These are phyloP conservation scores for Manduca sexta DNA, from an alignment of 1,140 invertebrate species.

Conservation along the genomic window DNA sequence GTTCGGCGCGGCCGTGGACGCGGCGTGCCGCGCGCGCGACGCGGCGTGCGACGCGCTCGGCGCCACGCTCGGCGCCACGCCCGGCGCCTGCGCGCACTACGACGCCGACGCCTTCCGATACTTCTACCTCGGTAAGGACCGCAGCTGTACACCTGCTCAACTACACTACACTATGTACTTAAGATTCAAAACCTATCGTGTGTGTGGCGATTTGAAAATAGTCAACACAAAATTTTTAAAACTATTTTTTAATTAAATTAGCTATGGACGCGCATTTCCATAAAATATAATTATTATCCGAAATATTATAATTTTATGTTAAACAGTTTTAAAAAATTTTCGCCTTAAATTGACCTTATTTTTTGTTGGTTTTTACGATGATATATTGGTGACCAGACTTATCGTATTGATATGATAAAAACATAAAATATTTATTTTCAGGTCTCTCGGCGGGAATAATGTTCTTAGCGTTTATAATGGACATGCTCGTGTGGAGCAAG, in stretches of 20 bases:
- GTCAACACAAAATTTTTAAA: too few relatives aligned
- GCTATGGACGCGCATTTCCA: too few relatives aligned
- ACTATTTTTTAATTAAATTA: too few relatives aligned
- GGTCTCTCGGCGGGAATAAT: constrained; percentile 88
- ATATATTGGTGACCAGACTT: too few relatives aligned
- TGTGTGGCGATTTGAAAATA: too few relatives aligned
- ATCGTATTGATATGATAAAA: not conserved
- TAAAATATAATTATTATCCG: too few relatives aligned
- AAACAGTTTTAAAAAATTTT: not conserved
- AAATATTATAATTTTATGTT: not conserved
- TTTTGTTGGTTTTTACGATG: too few relatives aligned
- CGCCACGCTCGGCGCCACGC: constrained; percentile 79
- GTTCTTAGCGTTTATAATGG: constrained; percentile 86
- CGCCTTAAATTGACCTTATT: too few relatives aligned
- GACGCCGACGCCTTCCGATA: constrained; percentile 87
- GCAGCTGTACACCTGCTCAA: not conserved
- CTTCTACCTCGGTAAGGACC: constrained; percentile 85
- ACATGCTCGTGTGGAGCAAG: constrained; percentile 87
- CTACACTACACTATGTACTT: not conserved
- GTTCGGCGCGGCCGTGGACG: constrained; percentile 93
- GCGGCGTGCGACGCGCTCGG: constrained; percentile 85
- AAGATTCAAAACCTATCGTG: too few relatives aligned
- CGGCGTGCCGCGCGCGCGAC: constrained; percentile 91
- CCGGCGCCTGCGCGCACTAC: constrained; percentile 89
- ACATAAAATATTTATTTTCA: constrained; percentile 37